Evolutionary conservation across 2,797 vertebrate species (phyloP).

Genomic region (Peromyscus aztecus): DNA sequence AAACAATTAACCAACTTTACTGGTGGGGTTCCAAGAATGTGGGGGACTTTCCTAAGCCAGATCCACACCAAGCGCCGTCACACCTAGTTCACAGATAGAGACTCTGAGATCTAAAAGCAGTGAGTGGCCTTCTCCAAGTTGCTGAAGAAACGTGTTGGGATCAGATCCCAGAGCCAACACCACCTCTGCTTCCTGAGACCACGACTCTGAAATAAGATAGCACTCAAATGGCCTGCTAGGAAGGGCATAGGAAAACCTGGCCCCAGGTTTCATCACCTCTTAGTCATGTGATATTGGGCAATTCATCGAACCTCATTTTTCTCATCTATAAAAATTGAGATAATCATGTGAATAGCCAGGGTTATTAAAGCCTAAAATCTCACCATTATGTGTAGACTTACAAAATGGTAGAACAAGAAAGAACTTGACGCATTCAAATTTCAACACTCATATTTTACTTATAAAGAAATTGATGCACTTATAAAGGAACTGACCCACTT

Average conservation of each 20-base stretch:
- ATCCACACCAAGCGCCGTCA: background rate
- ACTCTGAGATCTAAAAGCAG: background rate
- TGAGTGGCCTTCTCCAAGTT: background rate
- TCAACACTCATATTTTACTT: background rate
- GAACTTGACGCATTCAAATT: conserved; percentile 11
- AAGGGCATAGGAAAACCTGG: background rate
- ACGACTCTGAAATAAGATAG: background rate
- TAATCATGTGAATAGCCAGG: background rate
- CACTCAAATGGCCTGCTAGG: background rate
- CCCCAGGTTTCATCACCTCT: background rate
- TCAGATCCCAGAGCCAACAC: background rate
- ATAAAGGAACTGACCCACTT: background rate
- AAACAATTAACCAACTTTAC: background rate
- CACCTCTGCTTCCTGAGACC: background rate
- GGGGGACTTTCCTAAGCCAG: conserved; percentile 49
- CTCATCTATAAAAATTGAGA: conserved; percentile 36
- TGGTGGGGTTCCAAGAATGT: background rate
- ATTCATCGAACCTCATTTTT: conserved; percentile 33
- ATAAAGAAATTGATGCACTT: background rate
- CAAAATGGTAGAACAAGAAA: conserved; percentile 20
- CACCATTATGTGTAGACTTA: background rate
- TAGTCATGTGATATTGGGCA: background rate
- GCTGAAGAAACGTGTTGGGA: background rate
- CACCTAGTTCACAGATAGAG: background rate
- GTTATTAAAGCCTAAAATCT: conserved; percentile 42